Evolutionary conservation across 2,797 vertebrate species (phyloP).

Genomic region (Pipistrellus pygmaeus): DNA sequence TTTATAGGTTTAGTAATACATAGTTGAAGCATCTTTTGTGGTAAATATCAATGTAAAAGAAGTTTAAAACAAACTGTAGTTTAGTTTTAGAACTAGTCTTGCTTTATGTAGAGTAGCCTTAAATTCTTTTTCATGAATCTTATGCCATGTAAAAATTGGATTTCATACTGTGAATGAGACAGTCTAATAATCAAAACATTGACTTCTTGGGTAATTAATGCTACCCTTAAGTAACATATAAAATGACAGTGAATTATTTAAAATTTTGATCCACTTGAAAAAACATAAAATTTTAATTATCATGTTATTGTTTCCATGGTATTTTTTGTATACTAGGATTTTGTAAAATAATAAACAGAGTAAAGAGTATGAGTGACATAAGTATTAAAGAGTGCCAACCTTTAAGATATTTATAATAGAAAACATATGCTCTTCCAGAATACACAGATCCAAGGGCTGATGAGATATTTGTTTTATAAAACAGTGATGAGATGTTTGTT

Average conservation of each 20-base stretch:
- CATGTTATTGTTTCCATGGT: neutral
- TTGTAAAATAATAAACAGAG: neutral
- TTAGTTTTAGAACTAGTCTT: slow-evolving; percentile 43
- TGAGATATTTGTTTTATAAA: slow-evolving; percentile 54
- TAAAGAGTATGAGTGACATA: neutral
- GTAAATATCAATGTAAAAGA: neutral
- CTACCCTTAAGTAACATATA: neutral
- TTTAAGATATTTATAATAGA: slow-evolving; percentile 25
- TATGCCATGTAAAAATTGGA: neutral
- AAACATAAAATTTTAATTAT: neutral
- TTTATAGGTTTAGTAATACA: neutral
- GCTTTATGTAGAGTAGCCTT: neutral
- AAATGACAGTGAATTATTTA: neutral
- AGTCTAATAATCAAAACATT: neutral
- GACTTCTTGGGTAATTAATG: neutral
- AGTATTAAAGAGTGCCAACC: neutral
- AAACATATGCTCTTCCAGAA: neutral
- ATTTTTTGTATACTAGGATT: neutral
- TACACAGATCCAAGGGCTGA: neutral
- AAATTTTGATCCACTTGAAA: slow-evolving; percentile 16
- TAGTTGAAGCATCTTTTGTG: neutral
- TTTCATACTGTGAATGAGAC: neutral
- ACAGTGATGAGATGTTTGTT: slow-evolving; percentile 17
- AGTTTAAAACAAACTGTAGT: slow-evolving; percentile 26
- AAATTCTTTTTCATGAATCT: slow-evolving; percentile 23